These are phyloP conservation scores for Patella ulyssiponensis DNA, from an alignment of 2,888 invertebrate species.

Conservation along the genomic window DNA sequence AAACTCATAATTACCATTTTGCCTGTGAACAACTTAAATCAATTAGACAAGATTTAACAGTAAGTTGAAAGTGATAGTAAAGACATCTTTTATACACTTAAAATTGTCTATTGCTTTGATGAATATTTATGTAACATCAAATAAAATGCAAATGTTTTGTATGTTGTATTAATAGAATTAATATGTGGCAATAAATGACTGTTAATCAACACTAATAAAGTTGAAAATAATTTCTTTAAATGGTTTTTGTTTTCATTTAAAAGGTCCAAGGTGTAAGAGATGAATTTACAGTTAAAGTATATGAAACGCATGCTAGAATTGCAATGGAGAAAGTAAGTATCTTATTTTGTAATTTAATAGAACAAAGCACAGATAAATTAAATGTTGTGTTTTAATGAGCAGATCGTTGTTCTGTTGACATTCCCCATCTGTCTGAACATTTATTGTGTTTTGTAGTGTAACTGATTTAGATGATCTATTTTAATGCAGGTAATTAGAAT, in stretches of 20 bases:
- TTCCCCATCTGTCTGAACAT: too few species aligned
- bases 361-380: too few species aligned
- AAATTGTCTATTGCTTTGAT: too few species aligned
- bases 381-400: too few species aligned
- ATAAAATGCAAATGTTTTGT: too few species aligned
- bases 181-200: too few species aligned
- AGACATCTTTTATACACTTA: too few species aligned
- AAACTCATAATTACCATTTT: slow-evolving; percentile 93
- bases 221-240: background rate
- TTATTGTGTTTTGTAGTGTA: background rate
- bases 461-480: background rate
- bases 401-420: too few species aligned
- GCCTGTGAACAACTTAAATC: slow-evolving; percentile 99
- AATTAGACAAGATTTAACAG: slow-evolving; percentile 98
- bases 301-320: slow-evolving; percentile 98
- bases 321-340: slow-evolving; percentile 86
- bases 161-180: too few species aligned
- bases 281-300: slow-evolving; percentile 95
- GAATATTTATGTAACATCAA: too few species aligned
- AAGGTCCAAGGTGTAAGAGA: slow-evolving; percentile 96
- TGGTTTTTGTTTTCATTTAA: slow-evolving; percentile 47
- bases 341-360: too few species aligned
- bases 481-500: background rate
- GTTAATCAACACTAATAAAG: too few species aligned
- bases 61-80: slow-evolving; percentile 73